Base-by-base conservation (phyloP, 2,888 invertebrate species). In the Leucania comma region DNA sequence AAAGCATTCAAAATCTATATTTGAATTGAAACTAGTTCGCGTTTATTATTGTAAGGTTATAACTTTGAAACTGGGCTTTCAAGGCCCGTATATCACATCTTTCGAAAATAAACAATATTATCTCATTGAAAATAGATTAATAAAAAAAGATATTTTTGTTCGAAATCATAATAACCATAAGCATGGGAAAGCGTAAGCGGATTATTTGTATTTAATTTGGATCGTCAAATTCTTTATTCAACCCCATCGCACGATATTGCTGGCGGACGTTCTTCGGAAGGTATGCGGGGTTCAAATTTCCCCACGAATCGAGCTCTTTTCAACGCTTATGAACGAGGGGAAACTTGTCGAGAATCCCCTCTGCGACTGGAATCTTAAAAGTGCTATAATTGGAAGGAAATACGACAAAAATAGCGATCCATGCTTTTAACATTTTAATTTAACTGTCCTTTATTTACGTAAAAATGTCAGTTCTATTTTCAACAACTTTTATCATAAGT, bases 151-250 rank as follows among this genome's bases (percentile, higher is more conserved):
- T 42, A 42, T 75, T 75, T 59, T 68, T 69, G 42, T 76, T 42
- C 26, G 32, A 17, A 53, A 60, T 56, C 32, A 74, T 56, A 58
- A 59, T 35, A 59, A 51, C 32, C 42, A 50, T 42, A 54, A 35
- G n/a, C 59, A 74, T 50, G 22, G 60, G 35, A 35, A 46, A n/a
- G 38, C 35, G 6, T 64, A 78, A 78, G 72, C 72, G 78, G 75
- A 76, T 76, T 76, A 76, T 78, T 76, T 66, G 78, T 78, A 78
- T 78, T 78, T 65, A 78, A 76, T 76, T 76, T 76, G 48, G 48
- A 61, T 58, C 61, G 60, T 72, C 38, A 62, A 78, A 58, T 62
- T 76, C 67, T 78, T 72, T 66, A 64, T 78, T 63, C 62, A 67
- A 67, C 76, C 62, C 67, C 62, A 67, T 76, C 62, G 61, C 78